Percentiles rank a stretch among this genome's conserved stretches.
Conservation (phyloP, 2,888 invertebrate genomes). For the Thera britannica region DNA sequence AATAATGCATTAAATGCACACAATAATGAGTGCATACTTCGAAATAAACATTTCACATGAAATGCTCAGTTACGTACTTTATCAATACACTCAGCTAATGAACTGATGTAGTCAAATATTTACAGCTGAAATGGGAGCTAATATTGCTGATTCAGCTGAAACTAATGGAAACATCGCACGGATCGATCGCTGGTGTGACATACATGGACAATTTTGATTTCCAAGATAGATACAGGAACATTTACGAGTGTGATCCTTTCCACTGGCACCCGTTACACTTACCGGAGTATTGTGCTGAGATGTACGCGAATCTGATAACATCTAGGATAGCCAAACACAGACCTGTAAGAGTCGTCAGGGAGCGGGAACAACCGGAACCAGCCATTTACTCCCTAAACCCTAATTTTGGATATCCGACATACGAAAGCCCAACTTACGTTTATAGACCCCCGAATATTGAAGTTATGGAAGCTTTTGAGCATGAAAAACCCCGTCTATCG, state of each 20-base stretch:
- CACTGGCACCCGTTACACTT: slow-evolving; percentile 75
- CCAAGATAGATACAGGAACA: slow-evolving; percentile 62
- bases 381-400: slow-evolving; percentile 17
- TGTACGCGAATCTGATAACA: slow-evolving; percentile 63
- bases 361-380: slow-evolving; percentile 34
- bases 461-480: slow-evolving; percentile 5
- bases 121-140: slow-evolving; percentile 48
- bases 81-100: slow-evolving; percentile 2
- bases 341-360: slow-evolving; percentile 51
- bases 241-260: slow-evolving; percentile 70
- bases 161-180: slow-evolving; percentile 37
- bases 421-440: slow-evolving; percentile 8
- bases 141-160: slow-evolving; percentile 36
- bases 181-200: slow-evolving; percentile 70
- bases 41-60: background rate
- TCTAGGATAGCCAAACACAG: slow-evolving; percentile 46
- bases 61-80: background rate
- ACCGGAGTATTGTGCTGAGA: slow-evolving; percentile 63
- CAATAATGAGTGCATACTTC: too few species aligned
- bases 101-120: slow-evolving; percentile 16
- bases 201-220: slow-evolving; percentile 73
- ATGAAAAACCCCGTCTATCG: slow-evolving; percentile 23
- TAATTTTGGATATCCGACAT: slow-evolving; percentile 26
- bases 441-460: background rate
- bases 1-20: too few species aligned